Base-by-base conservation (phyloP, 2,113 vertebrate species). In the Promerops cafer region DNA sequence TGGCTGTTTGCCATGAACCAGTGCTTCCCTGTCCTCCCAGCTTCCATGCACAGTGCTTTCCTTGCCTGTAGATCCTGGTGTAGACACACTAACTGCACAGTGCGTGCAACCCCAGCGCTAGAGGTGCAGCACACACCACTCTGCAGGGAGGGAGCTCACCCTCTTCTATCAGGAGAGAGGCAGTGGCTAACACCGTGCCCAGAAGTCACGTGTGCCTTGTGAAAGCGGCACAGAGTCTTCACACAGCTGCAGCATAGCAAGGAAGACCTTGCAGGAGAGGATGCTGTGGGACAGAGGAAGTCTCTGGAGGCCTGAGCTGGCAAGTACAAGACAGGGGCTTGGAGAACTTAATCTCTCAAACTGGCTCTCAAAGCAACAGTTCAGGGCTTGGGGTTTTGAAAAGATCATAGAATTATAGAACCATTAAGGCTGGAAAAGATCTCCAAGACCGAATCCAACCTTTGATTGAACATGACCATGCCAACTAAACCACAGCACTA, bases 111-210 rank as follows among this genome's bases (percentile, higher is more conserved):
- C 30, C 59, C 70, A 54, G 52, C 35, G 16, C 22, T 2, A 44
- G 50, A 53, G 31, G 10, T 23, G 42, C 37, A 57, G n/a, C 72
- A 57, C 26, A 18, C 16, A 27, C 2, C 0, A 0, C 44, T 66
- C 30, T 70, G 20, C 39, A 10, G n/a, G 35, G 35, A 89, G n/a
- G 15, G n/a, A 52, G 24, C 35, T 92, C 42, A 26, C 10, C 3
- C 1, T 30, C 59, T 68, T 30, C 60, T 59, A 1, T 31, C 60
- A 40, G 52, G 22, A 37, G 52, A 3, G 7, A 49, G 54, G 42
- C 13, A 64, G n/a, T 7, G 33, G 18, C 9, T 65, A 39, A 45
- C 39, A 21, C 17, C 0, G 0, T 10, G 9, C 16, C 39, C 52
- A 66, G 28, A 27, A 27, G 20, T 53, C 35, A 7, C 0, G 1